These are phyloP conservation scores for Drosophila littoralis DNA, from an alignment of 1,140 invertebrate species.

Conservation along the genomic window DNA sequence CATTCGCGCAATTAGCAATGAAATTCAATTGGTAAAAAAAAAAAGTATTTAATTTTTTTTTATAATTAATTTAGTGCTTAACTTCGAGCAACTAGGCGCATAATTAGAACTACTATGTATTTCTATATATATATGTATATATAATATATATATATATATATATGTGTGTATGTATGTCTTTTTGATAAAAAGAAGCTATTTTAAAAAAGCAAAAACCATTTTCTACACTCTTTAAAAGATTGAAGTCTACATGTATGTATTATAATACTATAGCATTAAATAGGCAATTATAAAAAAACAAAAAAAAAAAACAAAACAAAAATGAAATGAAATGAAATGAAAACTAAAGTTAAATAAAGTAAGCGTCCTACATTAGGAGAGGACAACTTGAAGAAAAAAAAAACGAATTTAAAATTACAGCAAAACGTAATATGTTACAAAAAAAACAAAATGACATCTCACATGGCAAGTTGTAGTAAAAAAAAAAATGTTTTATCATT, in stretches of 20 bases:
- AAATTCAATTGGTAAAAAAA: constrained; percentile 38
- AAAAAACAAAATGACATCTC: constrained; percentile 25
- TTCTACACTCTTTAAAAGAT: constrained; percentile 84
- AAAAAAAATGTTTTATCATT: constrained; percentile 61
- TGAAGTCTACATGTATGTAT: constrained; percentile 81
- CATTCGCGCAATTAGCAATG: constrained; percentile 44
- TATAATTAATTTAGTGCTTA: constrained; percentile 69
- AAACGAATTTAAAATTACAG: constrained; percentile 80
- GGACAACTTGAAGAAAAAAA: constrained; percentile 61
- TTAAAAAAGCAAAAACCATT: constrained; percentile 77
- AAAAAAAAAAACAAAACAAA: constrained; percentile 53
- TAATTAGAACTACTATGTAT: constrained; percentile 70
- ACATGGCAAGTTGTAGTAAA: constrained; percentile 33
- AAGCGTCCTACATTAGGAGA: constrained; percentile 81
- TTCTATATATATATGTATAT: constrained; percentile 45
- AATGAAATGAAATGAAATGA: too few relatives aligned
- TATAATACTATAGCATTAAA: constrained; percentile 78
- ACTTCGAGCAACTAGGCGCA: constrained; percentile 72
- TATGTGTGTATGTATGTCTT: constrained; percentile 79
- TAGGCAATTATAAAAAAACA: constrained; percentile 73
- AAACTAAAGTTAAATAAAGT: constrained; percentile 56
- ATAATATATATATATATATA: constrained; percentile 51
- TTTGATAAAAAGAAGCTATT: constrained; percentile 83
- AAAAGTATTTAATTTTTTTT: constrained; percentile 24
- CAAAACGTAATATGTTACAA: constrained; percentile 39